Evolutionary conservation across 1,140 invertebrate species (phyloP).

Genomic region (Meloidogyne chitwoodi): DNA sequence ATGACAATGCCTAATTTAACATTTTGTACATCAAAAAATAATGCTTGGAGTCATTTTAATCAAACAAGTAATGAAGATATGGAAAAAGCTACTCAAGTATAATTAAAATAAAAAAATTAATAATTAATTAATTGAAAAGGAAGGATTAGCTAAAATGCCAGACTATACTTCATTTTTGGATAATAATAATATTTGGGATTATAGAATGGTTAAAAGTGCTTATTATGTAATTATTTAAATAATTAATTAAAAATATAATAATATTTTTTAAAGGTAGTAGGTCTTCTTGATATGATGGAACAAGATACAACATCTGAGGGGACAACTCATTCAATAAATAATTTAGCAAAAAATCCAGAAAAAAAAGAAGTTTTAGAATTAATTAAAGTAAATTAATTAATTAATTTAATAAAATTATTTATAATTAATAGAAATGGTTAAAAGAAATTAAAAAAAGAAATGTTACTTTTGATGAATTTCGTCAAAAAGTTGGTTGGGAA

Average conservation of each 20-base stretch:
- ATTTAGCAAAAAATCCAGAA: slow-evolving; percentile 19
- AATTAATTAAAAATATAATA: background rate
- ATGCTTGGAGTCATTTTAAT: slow-evolving; percentile 46
- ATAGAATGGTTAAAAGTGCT: slow-evolving; percentile 30
- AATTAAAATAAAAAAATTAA: background rate
- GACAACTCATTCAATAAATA: slow-evolving; percentile 15
- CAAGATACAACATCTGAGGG: slow-evolving; percentile 31
- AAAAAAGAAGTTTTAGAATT: slow-evolving; percentile 16
- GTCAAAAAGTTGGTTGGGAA: slow-evolving; percentile 45
- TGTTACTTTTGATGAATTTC: slow-evolving; percentile 52
- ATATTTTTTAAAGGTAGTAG: slow-evolving; percentile 14
- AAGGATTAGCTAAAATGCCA: slow-evolving; percentile 1
- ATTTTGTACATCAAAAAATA: slow-evolving; percentile 38
- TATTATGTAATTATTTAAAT: slow-evolving; percentile 20
- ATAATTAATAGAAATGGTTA: slow-evolving; percentile 42
- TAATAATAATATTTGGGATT: slow-evolving; percentile 29
- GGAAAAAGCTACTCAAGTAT: background rate
- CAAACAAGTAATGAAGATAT: slow-evolving; percentile 2
- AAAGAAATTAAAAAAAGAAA: slow-evolving; percentile 39
- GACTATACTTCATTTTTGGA: background rate
- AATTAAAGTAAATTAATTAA: slow-evolving; percentile 21
- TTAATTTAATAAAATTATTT: background rate
- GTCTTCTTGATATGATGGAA: slow-evolving; percentile 34
- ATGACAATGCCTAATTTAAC: slow-evolving; percentile 36
- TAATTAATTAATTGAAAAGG: background rate